Base-by-base conservation (phyloP, 1,140 invertebrate genomes). In the Eurosta solidaginis region DNA sequence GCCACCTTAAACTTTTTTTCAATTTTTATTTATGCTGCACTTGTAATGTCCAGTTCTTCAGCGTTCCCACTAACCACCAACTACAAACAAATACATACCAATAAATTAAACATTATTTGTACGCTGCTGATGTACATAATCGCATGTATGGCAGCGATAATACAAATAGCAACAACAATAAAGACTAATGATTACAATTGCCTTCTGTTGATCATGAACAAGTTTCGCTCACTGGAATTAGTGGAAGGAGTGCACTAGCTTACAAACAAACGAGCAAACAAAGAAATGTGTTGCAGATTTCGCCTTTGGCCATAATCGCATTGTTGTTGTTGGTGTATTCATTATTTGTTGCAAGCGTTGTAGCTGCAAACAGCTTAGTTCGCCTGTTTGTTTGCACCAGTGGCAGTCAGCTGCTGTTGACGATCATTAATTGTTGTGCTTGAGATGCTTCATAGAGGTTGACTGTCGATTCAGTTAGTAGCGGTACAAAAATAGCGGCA, bases 31-130 rank as follows among this genome's bases (percentile, higher is more conserved):
- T 9, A 68, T 9, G 33, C 59, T 17, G 40, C 59, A 68, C 29
- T 40, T 36, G 1, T 9, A 68, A 20, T 47, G 12, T 40, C 7
- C 29, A 40, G 59, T 40, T 68, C 20, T 40, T 7, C 40, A 40
- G 59, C 59, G 3, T 40, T 36, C 7, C n/a, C 59, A 68, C 59
- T 12, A 29, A n/a, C n/a, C n/a, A n/a, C n/a, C n/a, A n/a, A n/a
- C n/a, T n/a, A n/a, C n/a, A n/a, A n/a, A n/a, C n/a, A 5, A 40
- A 36, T 7, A 10, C 33, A 20, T 14, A 29, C 10, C 33, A 14
- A 68, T 68, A 36, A 68, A 36, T 68, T 68, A 68, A 68, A 68
- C 33, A 33, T 36, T 68, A 68, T 40, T 68, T 68, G 59, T 33
- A 40, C 59, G 59, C 33, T 68, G 59, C 36, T 68, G 33, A 68